Percentiles rank a stretch among this genome's conserved stretches.
These are phyloP conservation scores for Leucophenga maculata DNA, from an alignment of 2,888 invertebrate species.

Conservation along the genomic window DNA sequence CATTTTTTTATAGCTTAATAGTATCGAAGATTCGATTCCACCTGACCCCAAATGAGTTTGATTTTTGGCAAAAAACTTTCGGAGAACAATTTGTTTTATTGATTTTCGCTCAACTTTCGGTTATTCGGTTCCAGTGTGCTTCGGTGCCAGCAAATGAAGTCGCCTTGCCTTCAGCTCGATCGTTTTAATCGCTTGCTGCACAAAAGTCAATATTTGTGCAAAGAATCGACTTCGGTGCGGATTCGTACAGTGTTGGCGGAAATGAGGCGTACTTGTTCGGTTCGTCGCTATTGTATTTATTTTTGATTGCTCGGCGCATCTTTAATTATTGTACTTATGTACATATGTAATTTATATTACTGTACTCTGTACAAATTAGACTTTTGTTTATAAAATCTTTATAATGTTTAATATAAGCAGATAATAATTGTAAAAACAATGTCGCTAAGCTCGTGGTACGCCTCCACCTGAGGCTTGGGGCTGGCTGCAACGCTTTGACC, in stretches of 20 bases:
- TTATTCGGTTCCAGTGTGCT: not conserved
- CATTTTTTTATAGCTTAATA: no score
- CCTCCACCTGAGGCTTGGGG: no score
- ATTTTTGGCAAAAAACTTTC: no score
- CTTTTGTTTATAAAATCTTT: slow-evolving; percentile 6
- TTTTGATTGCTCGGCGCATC: not conserved
- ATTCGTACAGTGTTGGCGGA: slow-evolving; percentile 9
- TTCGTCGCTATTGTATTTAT: not conserved
- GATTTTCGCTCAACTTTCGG: not conserved
- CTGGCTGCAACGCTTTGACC: slow-evolving; percentile 3
- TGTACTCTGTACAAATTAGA: slow-evolving; percentile 2
- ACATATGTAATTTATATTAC: not conserved
- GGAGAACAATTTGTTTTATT: no score
- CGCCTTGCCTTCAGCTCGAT: not conserved
- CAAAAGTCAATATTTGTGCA: slow-evolving; percentile 22
- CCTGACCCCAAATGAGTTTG: no score
- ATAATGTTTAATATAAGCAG: not conserved
- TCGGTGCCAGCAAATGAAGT: not conserved
- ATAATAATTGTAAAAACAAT: no score
- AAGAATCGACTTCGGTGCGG: slow-evolving; percentile 9
- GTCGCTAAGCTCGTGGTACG: no score
- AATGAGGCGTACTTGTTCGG: slow-evolving; percentile 11
- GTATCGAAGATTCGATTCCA: no score
- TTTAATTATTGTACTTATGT: not conserved
- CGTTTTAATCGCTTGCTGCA: not conserved